phyloP scores from a whole-genome alignment of 2,888 invertebrate species.

The Amblyjoppa fuscipennis region DNA sequence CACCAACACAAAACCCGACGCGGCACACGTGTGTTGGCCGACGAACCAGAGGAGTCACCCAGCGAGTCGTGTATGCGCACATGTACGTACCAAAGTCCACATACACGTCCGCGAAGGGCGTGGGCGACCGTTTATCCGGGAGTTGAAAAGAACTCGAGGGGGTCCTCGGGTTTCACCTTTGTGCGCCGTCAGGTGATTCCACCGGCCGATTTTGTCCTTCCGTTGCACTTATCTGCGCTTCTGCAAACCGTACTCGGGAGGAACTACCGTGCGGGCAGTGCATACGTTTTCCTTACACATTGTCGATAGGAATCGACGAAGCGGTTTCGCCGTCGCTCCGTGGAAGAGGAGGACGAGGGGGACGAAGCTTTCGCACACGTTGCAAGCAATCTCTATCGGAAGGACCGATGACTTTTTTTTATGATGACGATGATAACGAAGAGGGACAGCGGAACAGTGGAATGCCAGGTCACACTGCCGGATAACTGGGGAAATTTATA shows the following conservation, averaged over 20 bases:
- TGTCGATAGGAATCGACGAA: conserved; percentile 26
- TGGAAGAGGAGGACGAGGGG: neutral
- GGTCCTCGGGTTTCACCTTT: conserved; percentile 64
- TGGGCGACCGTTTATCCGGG: conserved; percentile 58
- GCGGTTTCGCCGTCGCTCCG: conserved; percentile 14
- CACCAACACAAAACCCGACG: neutral
- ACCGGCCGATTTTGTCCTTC: conserved; percentile 38
- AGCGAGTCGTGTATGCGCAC: conserved; percentile 11
- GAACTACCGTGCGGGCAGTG: conserved; percentile 9
- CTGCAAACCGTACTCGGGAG: conserved; percentile 11
- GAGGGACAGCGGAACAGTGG: conserved; percentile 24
- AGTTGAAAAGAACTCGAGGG: conserved; percentile 59
- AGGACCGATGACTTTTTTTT: conserved; percentile 19
- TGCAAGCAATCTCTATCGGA: conserved; percentile 33
- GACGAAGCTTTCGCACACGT: conserved; percentile 22
- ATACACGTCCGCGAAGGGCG: conserved; percentile 44
- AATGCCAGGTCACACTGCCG: conserved; percentile 31
- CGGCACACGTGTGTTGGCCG: neutral
- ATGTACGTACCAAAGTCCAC: neutral
- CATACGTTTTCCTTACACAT: conserved; percentile 17
- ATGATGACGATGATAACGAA: conserved; percentile 32
- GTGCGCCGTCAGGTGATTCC: conserved; percentile 61
- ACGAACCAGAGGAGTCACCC: conserved; percentile 15
- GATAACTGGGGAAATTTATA: conserved; percentile 57
- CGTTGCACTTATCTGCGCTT: conserved; percentile 16